These are phyloP conservation scores for Heliconius aoede DNA, from an alignment of 2,888 invertebrate genomes.

Conservation along the genomic window DNA sequence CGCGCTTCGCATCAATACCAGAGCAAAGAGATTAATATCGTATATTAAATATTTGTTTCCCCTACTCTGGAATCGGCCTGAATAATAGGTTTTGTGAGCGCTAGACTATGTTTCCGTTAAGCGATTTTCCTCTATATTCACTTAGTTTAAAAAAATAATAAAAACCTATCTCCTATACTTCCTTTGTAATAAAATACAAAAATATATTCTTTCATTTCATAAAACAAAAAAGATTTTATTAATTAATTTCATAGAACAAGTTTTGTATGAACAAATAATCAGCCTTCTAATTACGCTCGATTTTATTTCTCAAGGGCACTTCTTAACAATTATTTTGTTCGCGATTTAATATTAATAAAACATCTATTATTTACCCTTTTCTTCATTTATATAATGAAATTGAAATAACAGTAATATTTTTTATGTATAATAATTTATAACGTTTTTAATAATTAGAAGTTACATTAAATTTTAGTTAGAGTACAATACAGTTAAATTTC, in stretches of 20 bases:
- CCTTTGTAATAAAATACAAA: not conserved
- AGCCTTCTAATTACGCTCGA: constrained; percentile 23
- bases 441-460: too few species aligned
- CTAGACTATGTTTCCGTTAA: too few species aligned
- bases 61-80: too few species aligned
- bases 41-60: too few species aligned
- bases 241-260: constrained; percentile 19
- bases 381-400: constrained; percentile 1
- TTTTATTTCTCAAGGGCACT: constrained; percentile 22
- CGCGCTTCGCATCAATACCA: too few species aligned
- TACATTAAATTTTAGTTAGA: too few species aligned
- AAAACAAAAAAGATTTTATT: constrained; percentile 11
- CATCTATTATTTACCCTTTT: constrained; percentile 7
- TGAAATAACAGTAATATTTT: not conserved
- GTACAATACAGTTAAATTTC: too few species aligned
- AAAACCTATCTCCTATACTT: too few species aligned
- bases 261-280: constrained; percentile 20
- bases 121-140: too few species aligned
- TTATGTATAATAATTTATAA: too few species aligned
- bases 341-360: not conserved
- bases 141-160: not conserved
- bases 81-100: too few species aligned
- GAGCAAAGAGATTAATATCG: too few species aligned
- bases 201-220: not conserved
- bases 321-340: not conserved